A percentile compares a stretch with the other conserved stretches of the same genome.
Conservation (phyloP, 2,888 invertebrate species). For the Notodonta dromedarius region DNA sequence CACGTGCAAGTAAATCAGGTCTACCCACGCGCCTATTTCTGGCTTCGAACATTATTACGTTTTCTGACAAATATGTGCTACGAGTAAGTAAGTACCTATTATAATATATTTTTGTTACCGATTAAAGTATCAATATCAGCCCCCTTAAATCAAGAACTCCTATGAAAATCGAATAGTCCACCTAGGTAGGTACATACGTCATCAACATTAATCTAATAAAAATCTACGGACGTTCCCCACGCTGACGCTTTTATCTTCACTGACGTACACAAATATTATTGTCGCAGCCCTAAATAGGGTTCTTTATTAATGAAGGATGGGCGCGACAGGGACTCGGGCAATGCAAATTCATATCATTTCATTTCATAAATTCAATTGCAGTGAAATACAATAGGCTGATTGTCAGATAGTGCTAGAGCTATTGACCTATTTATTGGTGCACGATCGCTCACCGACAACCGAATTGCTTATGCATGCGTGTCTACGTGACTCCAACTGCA, state of each 20-base stretch:
- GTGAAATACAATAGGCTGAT: constrained; percentile 27
- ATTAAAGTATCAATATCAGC: too few relatives aligned
- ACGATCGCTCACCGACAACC: constrained; percentile 64
- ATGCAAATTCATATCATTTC: constrained; percentile 19
- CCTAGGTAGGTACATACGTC: too few relatives aligned
- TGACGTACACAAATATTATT: background rate
- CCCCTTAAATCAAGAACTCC: too few relatives aligned
- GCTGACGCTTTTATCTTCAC: too few relatives aligned
- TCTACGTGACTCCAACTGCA: constrained; percentile 67
- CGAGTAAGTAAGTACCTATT: background rate
- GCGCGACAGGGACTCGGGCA: constrained; percentile 12
- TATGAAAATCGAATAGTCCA: too few relatives aligned
- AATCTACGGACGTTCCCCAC: too few relatives aligned
- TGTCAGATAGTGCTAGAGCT: constrained; percentile 49
- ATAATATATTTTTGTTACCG: background rate
- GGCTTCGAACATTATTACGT: constrained; percentile 18
- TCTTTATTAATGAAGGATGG: background rate
- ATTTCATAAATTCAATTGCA: constrained; percentile 28
- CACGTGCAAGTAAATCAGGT: constrained; percentile 43
- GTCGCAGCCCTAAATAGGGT: too few relatives aligned
- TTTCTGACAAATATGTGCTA: constrained; percentile 10
- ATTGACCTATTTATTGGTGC: constrained; percentile 77
- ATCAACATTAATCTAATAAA: too few relatives aligned
- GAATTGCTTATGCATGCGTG: constrained; percentile 78
- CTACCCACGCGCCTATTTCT: constrained; percentile 52